A percentile compares a stretch with the other conserved stretches of the same genome.
These are phyloP conservation scores for Sinelater perroti DNA, from an alignment of 2,888 invertebrate species.

Conservation along the genomic window DNA sequence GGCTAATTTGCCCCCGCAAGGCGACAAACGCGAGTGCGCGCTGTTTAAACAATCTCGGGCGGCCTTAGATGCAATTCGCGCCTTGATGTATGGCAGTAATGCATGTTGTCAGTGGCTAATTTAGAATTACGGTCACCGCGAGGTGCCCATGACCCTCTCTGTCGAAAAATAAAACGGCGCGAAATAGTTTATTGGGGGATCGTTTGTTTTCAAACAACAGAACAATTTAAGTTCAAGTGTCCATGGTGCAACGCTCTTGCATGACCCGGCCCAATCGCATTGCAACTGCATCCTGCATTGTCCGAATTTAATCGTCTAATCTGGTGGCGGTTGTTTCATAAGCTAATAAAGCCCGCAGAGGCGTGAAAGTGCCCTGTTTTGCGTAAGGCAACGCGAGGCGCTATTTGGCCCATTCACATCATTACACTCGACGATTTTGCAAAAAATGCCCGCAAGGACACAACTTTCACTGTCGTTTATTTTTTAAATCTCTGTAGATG, in stretches of 20 bases:
- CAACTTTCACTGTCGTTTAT: too few species aligned
- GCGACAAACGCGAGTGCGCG: too few species aligned
- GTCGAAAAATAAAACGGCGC: slow-evolving; percentile 43
- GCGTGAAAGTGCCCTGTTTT: too few species aligned
- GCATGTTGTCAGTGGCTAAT: slow-evolving; percentile 45
- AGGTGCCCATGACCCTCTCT: slow-evolving; percentile 53
- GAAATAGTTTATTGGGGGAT: slow-evolving; percentile 40
- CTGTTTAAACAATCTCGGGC: too few species aligned
- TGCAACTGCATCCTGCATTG: slow-evolving; percentile 36
- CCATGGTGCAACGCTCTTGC: slow-evolving; percentile 41
- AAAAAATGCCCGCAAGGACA: too few species aligned
- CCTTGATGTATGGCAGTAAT: too few species aligned
- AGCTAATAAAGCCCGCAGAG: slow-evolving; percentile 5
- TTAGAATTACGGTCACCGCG: slow-evolving; percentile 50
- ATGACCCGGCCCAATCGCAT: slow-evolving; percentile 36
- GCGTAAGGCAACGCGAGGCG: too few species aligned
- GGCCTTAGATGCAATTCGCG: too few species aligned
- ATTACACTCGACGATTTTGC: too few species aligned
- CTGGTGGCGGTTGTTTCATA: slow-evolving; percentile 24
- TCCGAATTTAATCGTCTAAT: slow-evolving; percentile 33
- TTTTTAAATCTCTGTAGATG: too few species aligned
- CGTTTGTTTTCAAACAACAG: slow-evolving; percentile 46
- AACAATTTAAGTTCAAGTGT: slow-evolving; percentile 44
- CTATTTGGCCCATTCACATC: too few species aligned
- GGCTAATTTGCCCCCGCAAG: too few species aligned